Percentiles rank a stretch among this genome's conserved stretches.
Conservation (phyloP, 2,797 vertebrate genomes). For the Botia almorhae region DNA sequence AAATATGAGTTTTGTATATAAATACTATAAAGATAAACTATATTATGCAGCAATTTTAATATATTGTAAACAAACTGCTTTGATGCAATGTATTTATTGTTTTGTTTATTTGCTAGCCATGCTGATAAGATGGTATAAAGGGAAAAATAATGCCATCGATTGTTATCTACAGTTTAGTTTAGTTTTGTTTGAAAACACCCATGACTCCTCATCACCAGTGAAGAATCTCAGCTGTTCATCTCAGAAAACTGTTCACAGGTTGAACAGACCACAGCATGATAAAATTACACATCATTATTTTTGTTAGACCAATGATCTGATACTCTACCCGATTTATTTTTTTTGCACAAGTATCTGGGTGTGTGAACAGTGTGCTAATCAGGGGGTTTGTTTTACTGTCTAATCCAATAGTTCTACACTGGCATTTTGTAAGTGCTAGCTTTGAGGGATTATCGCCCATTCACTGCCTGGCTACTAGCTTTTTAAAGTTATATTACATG, state of each 20-base stretch:
- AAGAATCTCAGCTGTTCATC: conserved; percentile 53
- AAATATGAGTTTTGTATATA: conserved; percentile 75
- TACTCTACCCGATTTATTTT: conserved; percentile 59
- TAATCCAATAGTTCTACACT: conserved; percentile 61
- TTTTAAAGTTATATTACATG: conserved; percentile 62
- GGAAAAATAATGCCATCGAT: conserved; percentile 68
- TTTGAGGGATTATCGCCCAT: conserved; percentile 51
- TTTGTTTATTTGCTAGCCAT: conserved; percentile 75
- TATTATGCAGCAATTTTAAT: conserved; percentile 83
- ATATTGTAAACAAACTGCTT: conserved; percentile 85
- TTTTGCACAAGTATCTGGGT: conserved; percentile 75
- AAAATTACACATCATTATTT: conserved; percentile 10
- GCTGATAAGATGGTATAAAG: conserved; percentile 78
- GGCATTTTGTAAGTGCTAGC: conserved; percentile 59
- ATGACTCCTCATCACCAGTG: conserved; percentile 61
- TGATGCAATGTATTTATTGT: conserved; percentile 84
- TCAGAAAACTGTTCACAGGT: conserved; percentile 47
- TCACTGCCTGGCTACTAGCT: conserved; percentile 52
- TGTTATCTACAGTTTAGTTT: conserved; percentile 67
- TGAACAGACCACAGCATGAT: conserved; percentile 28
- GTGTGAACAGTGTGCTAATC: conserved; percentile 64
- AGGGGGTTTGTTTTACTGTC: conserved; percentile 72
- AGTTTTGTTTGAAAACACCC: conserved; percentile 63
- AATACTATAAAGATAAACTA: conserved; percentile 76
- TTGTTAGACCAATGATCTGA: conserved; percentile 64